Percentiles rank a stretch among this genome's conserved stretches.
phyloP scores from a whole-genome alignment of 2,113 vertebrate species.

The Columbina picui region DNA sequence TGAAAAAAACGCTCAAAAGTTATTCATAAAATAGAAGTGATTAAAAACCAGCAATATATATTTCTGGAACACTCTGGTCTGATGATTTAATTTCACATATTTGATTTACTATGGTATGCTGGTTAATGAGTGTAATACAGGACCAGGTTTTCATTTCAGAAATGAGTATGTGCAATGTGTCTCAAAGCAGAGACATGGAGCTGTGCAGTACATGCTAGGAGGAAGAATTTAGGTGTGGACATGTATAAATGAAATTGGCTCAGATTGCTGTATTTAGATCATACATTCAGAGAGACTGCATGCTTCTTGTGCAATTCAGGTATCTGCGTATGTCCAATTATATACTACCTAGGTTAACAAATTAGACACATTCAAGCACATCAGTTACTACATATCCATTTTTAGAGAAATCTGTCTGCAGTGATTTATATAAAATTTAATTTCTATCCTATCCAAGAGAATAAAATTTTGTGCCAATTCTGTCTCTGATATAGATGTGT shows the following conservation, averaged over 20 bases:
- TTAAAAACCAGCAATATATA: neutral
- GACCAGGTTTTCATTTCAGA: neutral
- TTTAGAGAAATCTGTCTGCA: neutral
- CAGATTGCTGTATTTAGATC: neutral
- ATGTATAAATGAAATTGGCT: neutral
- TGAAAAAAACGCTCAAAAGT: neutral
- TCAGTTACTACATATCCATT: neutral
- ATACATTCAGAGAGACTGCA: neutral
- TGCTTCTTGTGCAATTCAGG: neutral
- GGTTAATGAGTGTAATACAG: neutral
- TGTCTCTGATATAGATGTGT: neutral
- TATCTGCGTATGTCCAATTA: neutral
- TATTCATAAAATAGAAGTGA: neutral
- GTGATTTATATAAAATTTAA: neutral
- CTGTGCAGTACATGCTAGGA: neutral
- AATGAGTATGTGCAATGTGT: neutral
- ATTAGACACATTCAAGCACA: neutral
- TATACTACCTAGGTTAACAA: neutral
- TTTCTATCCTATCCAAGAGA: neutral
- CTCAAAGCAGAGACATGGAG: neutral
- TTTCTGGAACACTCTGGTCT: neutral
- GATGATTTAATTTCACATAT: neutral
- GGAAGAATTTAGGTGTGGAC: neutral
- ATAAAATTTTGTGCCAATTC: neutral
- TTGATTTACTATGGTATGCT: neutral